Evolutionary conservation across 2,113 vertebrate species (phyloP).

Genomic region (Alosa alosa): DNA sequence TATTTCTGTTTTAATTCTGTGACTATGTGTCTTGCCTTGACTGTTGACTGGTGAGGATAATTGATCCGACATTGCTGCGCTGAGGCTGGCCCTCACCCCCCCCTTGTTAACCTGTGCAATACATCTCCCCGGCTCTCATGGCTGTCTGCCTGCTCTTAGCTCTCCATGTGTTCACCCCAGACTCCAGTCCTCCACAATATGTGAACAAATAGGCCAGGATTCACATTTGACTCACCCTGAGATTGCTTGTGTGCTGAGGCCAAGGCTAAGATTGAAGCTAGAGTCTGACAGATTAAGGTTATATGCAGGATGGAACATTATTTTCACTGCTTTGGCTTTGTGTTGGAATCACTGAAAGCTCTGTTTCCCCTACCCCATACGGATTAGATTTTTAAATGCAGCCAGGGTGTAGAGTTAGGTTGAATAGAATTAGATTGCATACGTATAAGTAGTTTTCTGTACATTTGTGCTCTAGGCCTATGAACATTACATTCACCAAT

Average conservation of each 20-base stretch:
- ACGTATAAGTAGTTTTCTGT: background rate
- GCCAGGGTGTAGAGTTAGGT: background rate
- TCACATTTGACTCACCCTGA: conserved; percentile 24
- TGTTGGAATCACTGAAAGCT: background rate
- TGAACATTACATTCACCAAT: too few species aligned
- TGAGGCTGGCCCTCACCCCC: background rate
- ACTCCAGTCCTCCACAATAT: conserved; percentile 21
- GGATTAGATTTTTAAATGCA: background rate
- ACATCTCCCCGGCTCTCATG: conserved; percentile 2
- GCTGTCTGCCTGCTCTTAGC: conserved; percentile 26
- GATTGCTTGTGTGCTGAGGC: conserved; percentile 40
- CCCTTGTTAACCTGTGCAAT: conserved; percentile 28
- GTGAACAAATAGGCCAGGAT: background rate
- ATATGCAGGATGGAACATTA: conserved; percentile 14
- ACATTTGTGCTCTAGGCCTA: background rate
- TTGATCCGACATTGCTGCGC: background rate
- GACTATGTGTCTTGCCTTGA: background rate
- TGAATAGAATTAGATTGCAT: background rate
- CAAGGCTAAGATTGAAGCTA: conserved; percentile 37
- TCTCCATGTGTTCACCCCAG: background rate
- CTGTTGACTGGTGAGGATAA: conserved; percentile 25
- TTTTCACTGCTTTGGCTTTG: conserved; percentile 23
- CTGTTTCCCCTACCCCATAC: background rate
- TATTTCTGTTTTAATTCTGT: conserved; percentile 1
- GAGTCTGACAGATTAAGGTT: conserved; percentile 18